Evolutionary conservation across 2,113 vertebrate genomes (phyloP).

Genomic region (Paracyprichromis sp.): DNA sequence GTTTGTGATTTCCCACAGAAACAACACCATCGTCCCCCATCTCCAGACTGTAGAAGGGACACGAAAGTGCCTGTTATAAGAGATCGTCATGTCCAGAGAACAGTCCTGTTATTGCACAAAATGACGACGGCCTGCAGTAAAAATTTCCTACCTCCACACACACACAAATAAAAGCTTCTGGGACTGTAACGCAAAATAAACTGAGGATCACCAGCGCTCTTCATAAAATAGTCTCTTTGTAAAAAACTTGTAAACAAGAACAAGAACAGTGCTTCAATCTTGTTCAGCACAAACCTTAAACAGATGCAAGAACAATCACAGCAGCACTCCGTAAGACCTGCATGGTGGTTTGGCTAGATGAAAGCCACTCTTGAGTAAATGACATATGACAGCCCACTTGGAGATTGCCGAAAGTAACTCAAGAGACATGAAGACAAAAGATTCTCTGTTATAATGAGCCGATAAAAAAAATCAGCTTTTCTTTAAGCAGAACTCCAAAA

Average conservation of each 20-base stretch:
- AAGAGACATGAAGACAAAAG: background rate
- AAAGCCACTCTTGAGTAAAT: background rate
- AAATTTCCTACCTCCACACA: background rate
- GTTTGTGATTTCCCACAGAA: background rate
- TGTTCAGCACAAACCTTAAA: background rate
- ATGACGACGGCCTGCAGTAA: background rate
- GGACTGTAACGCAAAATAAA: background rate
- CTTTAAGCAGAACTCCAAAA: background rate
- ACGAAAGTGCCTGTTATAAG: background rate
- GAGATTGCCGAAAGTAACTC: background rate
- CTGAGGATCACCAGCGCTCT: background rate
- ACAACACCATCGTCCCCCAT: background rate
- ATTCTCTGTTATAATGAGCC: background rate
- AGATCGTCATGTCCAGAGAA: rapidly evolving
- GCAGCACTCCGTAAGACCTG: background rate
- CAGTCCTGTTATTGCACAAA: background rate
- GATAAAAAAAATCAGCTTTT: background rate
- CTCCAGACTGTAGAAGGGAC: background rate
- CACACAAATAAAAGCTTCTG: background rate
- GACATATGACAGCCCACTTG: background rate
- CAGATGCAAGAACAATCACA: background rate
- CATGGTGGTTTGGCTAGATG: background rate
- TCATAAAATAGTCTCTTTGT: background rate
- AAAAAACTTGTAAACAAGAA: background rate
- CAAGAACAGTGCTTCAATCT: background rate